Base-by-base conservation (phyloP, 2,113 vertebrate species). In the Hypanus sabinus region DNA sequence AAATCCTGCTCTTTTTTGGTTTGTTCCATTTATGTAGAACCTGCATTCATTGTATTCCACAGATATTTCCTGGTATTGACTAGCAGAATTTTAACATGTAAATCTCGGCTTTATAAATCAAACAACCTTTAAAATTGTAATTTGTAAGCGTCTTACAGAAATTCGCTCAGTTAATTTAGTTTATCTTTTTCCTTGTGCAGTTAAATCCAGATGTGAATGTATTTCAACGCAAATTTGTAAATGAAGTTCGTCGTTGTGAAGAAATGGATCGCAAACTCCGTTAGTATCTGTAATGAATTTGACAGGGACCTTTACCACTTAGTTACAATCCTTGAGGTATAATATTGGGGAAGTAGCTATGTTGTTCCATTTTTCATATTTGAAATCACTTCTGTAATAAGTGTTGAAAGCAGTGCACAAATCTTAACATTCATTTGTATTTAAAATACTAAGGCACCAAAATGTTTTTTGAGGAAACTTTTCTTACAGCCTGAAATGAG, bases 251-350 rank as follows among this genome's bases (percentile, higher is more conserved):
- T 94, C 96, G 99, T 93, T 99, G 99, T 71, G 99, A 99, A 95
- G 99, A 99, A 94, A 99, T 99, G 99, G 98, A 99, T 96, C 97
- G 99, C 85, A 99, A 99, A 95, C 97, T 99, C 68, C 96, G 98
- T 99, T 96, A 94, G 98, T 97, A 0, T 71, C 10, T 0, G 83
- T 36, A 24, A 24, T 38, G 22, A 11, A 16, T 73, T 71, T 70
- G 36, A 36, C 22, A 38, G 36, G 20, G 33, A 22, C 4, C 0
- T 60, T 38, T 38, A 65, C 27, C 33, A 55, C 10, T 8, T 22
- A 73, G 33, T 55, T 24, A 55, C 20, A 3, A 14, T 92, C 24
- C 36, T 38, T 71, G 7, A 1, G 7, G 33, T 4, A 24, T 16
- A 73, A 93, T 73, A 73, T 75, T 93, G 68, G 11, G 70, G 70